A percentile compares a stretch with the other conserved stretches of the same genome.
These are phyloP conservation scores for Podarcis siculus DNA, from an alignment of 2,797 vertebrate genomes.

Conservation along the genomic window DNA sequence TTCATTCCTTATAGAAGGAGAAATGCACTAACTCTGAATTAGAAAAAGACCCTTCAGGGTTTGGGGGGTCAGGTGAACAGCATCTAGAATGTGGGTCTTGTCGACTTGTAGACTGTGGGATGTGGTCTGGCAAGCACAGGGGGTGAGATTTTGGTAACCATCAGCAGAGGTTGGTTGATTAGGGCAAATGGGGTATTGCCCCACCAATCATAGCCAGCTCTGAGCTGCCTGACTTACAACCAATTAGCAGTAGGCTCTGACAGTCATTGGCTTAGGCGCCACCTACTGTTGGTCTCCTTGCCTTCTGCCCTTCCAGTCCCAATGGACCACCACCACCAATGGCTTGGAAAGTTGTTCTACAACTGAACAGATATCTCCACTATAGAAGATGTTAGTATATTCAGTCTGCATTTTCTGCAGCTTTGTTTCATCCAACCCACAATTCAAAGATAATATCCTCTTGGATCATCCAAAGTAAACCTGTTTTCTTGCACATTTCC, in stretches of 20 bases:
- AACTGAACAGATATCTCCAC: conserved; percentile 10
- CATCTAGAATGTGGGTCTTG: background rate
- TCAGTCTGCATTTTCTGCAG: conserved; percentile 18
- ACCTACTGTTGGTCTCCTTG: no score
- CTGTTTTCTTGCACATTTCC: conserved; percentile 25
- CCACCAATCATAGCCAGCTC: no score
- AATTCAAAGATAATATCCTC: conserved; percentile 15
- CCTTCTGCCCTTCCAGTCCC: no score
- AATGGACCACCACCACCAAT: no score
- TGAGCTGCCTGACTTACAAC: no score
- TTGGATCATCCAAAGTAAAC: conserved; percentile 28
- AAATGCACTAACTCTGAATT: background rate
- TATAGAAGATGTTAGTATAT: background rate
- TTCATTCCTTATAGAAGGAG: background rate
- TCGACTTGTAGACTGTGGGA: background rate
- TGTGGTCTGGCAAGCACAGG: background rate
- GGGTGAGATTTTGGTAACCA: background rate
- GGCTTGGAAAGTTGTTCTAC: background rate
- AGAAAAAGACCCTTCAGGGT: background rate
- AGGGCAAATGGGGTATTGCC: no score
- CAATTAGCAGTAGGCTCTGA: no score
- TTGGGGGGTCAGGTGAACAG: background rate
- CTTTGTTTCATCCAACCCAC: conserved; percentile 15
- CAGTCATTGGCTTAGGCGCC: no score
- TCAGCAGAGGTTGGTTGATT: no score